phyloP scores from a whole-genome alignment of 2,888 invertebrate genomes.

The Parthenolecanium corni region DNA sequence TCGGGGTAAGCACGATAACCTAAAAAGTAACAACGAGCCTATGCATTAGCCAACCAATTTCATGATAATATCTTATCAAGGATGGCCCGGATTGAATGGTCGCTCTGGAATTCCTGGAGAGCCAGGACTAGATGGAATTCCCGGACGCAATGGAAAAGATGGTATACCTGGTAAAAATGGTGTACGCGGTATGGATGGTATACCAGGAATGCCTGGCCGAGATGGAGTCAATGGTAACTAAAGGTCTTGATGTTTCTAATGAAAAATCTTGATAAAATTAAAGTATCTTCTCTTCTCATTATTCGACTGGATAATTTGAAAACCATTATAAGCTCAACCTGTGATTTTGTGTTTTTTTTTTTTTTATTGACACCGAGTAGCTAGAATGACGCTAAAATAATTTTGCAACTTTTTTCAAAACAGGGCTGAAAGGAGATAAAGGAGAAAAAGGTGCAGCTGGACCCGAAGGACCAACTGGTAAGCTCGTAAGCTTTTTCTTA shows the following conservation, averaged over 20 bases:
- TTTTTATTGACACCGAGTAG: no score
- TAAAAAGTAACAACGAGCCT: not conserved
- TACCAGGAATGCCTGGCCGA: conserved; percentile 53
- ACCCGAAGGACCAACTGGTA: not conserved
- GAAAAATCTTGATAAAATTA: not conserved
- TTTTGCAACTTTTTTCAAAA: no score
- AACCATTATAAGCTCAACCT: no score
- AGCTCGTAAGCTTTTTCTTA: not conserved
- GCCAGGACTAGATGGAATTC: conserved; percentile 76
- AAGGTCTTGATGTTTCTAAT: not conserved
- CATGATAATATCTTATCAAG: conserved; percentile 34
- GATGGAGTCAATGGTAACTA: conserved; percentile 23
- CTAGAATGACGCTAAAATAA: no score
- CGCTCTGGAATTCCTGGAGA: conserved; percentile 82
- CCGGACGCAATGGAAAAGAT: conserved; percentile 72
- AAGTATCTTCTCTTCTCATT: no score
- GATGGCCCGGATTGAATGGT: conserved; percentile 66
- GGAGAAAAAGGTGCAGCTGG: conserved; percentile 16
- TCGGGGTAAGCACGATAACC: not conserved
- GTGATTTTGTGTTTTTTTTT: no score
- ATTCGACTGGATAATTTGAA: no score
- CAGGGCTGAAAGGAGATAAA: conserved; percentile 52
- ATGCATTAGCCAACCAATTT: not conserved
- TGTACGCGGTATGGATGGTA: conserved; percentile 57
- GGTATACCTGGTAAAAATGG: conserved; percentile 61